Base-by-base conservation (phyloP, 35 echinoderm and acorn worm species). In the Lytechinus pictus region DNA sequence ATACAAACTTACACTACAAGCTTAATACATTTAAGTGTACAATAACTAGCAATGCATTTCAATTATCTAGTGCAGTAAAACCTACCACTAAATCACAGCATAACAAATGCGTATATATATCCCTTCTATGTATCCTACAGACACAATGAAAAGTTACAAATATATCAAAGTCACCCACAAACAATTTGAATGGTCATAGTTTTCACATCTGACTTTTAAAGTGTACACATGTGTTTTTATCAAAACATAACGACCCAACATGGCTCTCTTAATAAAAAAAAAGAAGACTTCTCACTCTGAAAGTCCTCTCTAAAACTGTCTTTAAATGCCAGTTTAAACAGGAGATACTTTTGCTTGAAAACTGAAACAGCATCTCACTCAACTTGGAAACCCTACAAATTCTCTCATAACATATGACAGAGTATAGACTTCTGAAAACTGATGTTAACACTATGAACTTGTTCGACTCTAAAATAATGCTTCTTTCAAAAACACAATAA, bases 161-260 rank as follows among this genome's bases (percentile, higher is more conserved):
- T 90, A 52, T 90, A 89, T 89, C n/a, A 24, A 79, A 79, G 52
- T 10, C 88, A 90, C 88, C 88, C 88, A 90, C 88, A 90, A 90
- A 90, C 52, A 5, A 90, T 21, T 90, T 10, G 5, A 79, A 90
- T 90, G 88, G 88, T 90, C 10, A 54, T 90, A 90, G 88, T 90
- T 21, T 90, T 90, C 16, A 24, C 12, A 54, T 44, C 88, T 90
- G 88, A 90, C 88, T 90, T 90, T 10, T 90, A 90, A 90, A 90
- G 88, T 90, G 52, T 90, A 90, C 88, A 90, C 88, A 54, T 52
- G 24, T 51, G 24, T 90, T 79, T 79, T 79, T 79, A 79, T 79
- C 66, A 79, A 79, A 79, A 79, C 66, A 79, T 58, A 24, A 24
- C 16, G 66, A 79, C 16, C 66, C 66, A 79, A 79, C 66, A 79